Base-by-base conservation (phyloP, 1,140 invertebrate species). In the Drosophila orena region DNA sequence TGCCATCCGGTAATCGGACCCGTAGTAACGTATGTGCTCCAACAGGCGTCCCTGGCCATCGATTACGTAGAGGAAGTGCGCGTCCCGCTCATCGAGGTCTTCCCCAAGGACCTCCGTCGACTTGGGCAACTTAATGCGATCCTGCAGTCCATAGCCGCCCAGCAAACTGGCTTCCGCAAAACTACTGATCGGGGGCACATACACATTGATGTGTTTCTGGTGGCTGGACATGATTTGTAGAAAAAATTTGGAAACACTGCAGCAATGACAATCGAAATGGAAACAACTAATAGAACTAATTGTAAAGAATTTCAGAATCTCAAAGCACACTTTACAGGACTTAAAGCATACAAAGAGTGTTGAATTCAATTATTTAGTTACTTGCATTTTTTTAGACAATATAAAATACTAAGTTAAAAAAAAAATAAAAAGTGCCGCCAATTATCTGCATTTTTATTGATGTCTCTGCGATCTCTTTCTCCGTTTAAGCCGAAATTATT, bases 21-120 rank as follows among this genome's bases (percentile, higher is more conserved):
- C 80, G 38, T 70, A 60, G 30, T 84, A 84, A 22, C 72, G 57
- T 17, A 84, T 30, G 42, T 84, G 80, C 49, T 84, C 80, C 76
- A 84, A 35, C 6, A 84, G 3, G 0, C 43, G 37, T 0, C 80
- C 76, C 12, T 64, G 42, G 27, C 61, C 43, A 43, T 84, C 66
- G 27, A 71, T 46, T 15, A 84, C 43, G 22, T 72, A 84, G 1
- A 84, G 60, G 5, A 59, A 84, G 17, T 71, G 65, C 49, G 61
- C 11, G 35, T 37, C 42, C 6, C 58, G 57, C 15, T 57, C 56
- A 20, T 56, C 75, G 20, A 47, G 6, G 2, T 43, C 12, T n/a
- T 47, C 27, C 12, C 73, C 54, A 6, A 27, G 20, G 0, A 53
- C 38, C 10, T 27, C 12, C 30, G 10, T 11, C 1, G 2, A 0